These are phyloP conservation scores for Meganola albula DNA, from an alignment of 2,888 invertebrate genomes.

Conservation along the genomic window DNA sequence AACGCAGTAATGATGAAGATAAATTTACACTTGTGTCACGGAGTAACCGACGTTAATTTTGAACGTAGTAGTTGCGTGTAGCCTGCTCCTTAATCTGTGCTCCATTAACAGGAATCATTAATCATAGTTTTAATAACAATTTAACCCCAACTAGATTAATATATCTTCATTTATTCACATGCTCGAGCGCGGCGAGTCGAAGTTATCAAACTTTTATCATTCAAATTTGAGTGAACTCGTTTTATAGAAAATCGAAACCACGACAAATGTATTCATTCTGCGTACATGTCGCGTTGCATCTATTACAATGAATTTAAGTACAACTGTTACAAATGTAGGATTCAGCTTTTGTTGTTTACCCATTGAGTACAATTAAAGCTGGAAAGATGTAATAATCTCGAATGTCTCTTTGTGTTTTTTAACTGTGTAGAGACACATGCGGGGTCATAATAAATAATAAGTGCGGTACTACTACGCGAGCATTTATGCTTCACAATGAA, in stretches of 20 bases:
- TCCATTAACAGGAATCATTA: slow-evolving; percentile 70
- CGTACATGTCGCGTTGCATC: slow-evolving; percentile 27
- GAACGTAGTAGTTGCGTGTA: slow-evolving; percentile 59
- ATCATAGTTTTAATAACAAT: slow-evolving; percentile 78
- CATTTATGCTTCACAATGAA: slow-evolving; percentile 63
- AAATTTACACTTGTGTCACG: slow-evolving; percentile 64
- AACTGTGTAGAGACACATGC: slow-evolving; percentile 61
- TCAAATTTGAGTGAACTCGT: slow-evolving; percentile 55
- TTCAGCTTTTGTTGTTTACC: slow-evolving; percentile 64
- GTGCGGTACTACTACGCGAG: slow-evolving; percentile 41
- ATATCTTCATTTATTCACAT: slow-evolving; percentile 73
- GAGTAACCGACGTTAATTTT: slow-evolving; percentile 59
- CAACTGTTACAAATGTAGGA: slow-evolving; percentile 66
- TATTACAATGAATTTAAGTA: slow-evolving; percentile 56
- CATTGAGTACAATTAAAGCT: slow-evolving; percentile 75
- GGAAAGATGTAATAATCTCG: slow-evolving; percentile 74
- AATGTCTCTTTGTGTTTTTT: slow-evolving; percentile 70
- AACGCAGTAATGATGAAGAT: slow-evolving; percentile 68
- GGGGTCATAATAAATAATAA: slow-evolving; percentile 70
- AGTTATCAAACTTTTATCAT: slow-evolving; percentile 65
- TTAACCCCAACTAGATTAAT: slow-evolving; percentile 76
- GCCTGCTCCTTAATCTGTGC: slow-evolving; percentile 69
- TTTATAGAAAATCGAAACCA: slow-evolving; percentile 58
- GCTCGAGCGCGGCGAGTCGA: slow-evolving; percentile 38
- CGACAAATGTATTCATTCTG: slow-evolving; percentile 53